Evolutionary conservation across 2,797 vertebrate genomes (phyloP).

Genomic region (Austrolebias charrua): DNA sequence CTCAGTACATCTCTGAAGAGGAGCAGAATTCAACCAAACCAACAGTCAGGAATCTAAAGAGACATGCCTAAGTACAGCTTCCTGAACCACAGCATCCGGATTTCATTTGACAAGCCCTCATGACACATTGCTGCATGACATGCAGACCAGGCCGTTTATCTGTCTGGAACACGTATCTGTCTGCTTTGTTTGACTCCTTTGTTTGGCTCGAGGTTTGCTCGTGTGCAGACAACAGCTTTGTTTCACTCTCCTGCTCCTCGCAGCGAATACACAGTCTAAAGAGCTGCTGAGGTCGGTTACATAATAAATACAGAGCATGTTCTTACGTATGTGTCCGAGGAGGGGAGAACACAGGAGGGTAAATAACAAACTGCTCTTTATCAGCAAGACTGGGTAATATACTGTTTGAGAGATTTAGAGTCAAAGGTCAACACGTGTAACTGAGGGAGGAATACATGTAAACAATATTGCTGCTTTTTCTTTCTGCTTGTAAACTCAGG

Average conservation of each 20-base stretch:
- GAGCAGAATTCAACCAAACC: not conserved
- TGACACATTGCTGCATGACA: conserved; percentile 7
- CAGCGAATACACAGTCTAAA: conserved; percentile 23
- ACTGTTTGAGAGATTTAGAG: conserved; percentile 26
- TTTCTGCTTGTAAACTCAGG: no score
- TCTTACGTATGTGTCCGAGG: not conserved
- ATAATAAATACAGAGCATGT: conserved; percentile 38
- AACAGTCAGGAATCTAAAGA: conserved; percentile 4
- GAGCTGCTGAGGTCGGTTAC: conserved; percentile 45
- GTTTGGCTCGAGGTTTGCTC: conserved; percentile 50
- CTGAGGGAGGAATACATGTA: conserved; percentile 16
- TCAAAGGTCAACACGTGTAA: conserved; percentile 44
- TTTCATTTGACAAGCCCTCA: conserved; percentile 4
- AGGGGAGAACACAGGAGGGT: not conserved
- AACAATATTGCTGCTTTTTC: not conserved
- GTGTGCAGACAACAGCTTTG: conserved; percentile 46
- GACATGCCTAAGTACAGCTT: not conserved
- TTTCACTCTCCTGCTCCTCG: conserved; percentile 47
- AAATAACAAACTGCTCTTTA: not conserved
- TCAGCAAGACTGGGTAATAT: conserved; percentile 13
- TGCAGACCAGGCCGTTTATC: conserved; percentile 24
- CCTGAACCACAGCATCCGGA: conserved; percentile 11
- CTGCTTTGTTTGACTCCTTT: conserved; percentile 44
- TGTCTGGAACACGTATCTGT: conserved; percentile 15
- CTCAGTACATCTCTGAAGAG: not conserved